Evolutionary conservation across 2,797 vertebrate genomes (phyloP).

Genomic region (Gallinago stenura): DNA sequence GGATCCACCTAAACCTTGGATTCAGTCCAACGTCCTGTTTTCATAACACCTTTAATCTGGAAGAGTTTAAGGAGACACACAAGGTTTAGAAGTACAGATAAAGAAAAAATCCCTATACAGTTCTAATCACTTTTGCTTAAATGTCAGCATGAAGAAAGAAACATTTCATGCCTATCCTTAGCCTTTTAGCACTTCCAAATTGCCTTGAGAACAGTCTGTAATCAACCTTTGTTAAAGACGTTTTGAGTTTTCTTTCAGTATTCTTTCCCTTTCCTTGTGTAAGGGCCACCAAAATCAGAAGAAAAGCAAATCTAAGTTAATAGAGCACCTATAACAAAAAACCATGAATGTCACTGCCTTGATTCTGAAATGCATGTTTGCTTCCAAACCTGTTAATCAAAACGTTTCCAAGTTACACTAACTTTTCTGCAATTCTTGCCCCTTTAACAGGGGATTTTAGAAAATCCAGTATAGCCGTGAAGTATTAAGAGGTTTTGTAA

Average conservation of each 20-base stretch:
- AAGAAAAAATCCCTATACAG: background rate
- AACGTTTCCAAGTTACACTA: background rate
- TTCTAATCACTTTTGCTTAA: slow-evolving; percentile 13
- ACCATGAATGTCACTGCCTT: background rate
- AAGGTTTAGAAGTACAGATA: slow-evolving; percentile 13
- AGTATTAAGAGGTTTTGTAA: background rate
- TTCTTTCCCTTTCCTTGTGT: background rate
- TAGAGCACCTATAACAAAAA: background rate
- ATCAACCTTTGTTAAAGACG: background rate
- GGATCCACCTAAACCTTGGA: slow-evolving; percentile 60
- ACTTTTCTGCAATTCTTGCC: background rate
- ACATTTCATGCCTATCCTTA: background rate
- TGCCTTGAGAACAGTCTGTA: background rate
- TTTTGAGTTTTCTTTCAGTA: background rate
- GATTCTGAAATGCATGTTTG: background rate
- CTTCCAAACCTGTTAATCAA: background rate
- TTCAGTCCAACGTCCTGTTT: slow-evolving; percentile 56
- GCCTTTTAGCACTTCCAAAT: background rate
- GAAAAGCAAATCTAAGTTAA: background rate
- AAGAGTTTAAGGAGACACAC: slow-evolving; percentile 36
- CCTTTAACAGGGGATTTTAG: background rate
- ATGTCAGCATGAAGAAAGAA: background rate
- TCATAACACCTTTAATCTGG: slow-evolving; percentile 60
- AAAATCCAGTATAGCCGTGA: background rate
- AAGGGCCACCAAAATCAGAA: background rate